Conservation (phyloP, 2,797 vertebrate species). For the Sebastes matsubarae region DNA sequence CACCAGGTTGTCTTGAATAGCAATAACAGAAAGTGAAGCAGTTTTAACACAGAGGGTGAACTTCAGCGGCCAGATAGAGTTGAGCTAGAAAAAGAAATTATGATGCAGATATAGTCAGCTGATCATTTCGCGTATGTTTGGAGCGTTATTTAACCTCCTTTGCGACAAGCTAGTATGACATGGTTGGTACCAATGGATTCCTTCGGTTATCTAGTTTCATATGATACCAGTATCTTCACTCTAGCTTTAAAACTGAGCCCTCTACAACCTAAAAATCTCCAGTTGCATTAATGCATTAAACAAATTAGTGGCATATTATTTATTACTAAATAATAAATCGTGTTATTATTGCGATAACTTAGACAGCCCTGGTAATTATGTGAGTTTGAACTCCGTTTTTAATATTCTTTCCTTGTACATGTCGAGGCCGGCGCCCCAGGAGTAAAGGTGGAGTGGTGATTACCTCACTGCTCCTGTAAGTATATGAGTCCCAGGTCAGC, state of each 20-base stretch:
- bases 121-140: not conserved
- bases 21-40: conserved; percentile 20
- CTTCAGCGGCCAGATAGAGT: not conserved
- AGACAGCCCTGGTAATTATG: no score
- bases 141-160: no score
- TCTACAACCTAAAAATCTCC: no score
- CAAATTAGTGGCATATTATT: no score
- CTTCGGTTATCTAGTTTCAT: no score
- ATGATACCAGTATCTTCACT: no score
- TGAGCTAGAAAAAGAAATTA: not conserved
- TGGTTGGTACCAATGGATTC: no score
- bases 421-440: not conserved
- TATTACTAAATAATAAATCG: no score
- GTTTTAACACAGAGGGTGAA: not conserved
- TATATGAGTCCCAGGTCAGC: conserved; percentile 26
- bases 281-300: no score
- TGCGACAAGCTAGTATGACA: no score
- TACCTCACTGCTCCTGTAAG: conserved; percentile 16
- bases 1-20: conserved; percentile 20
- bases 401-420: not conserved
- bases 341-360: not conserved
- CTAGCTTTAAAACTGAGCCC: no score
- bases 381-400: no score
- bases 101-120: not conserved
- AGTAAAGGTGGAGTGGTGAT: conserved; percentile 29